A percentile compares a stretch with the other conserved stretches of the same genome.
These are phyloP conservation scores for Sebastes matsubarae DNA, from an alignment of 2,797 vertebrate species.

Conservation along the genomic window DNA sequence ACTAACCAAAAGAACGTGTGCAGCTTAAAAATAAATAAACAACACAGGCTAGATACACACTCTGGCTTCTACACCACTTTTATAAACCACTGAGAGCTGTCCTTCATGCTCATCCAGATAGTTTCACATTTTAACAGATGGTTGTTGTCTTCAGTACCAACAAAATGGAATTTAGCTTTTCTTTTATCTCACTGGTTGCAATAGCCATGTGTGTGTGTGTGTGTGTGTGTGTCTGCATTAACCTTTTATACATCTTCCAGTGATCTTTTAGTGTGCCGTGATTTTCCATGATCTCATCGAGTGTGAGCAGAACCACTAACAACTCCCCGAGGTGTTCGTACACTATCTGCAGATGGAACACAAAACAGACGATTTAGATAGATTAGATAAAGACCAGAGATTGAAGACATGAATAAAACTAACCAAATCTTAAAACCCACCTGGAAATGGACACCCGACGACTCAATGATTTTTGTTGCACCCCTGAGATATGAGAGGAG, in stretches of 20 bases:
- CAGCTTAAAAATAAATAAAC: no score
- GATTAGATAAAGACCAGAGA: neutral
- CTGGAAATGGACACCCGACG: constrained; percentile 98
- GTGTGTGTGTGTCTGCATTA: constrained; percentile 2
- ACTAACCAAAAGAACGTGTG: no score
- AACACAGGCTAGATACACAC: no score
- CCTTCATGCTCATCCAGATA: neutral
- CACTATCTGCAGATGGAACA: constrained; percentile 83
- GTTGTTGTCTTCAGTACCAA: neutral
- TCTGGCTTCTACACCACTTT: neutral
- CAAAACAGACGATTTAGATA: neutral
- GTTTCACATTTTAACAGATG: neutral
- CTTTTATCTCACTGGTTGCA: neutral
- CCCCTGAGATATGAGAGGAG: constrained; percentile 78
- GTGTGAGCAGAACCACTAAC: constrained; percentile 90
- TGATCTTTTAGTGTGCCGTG: constrained; percentile 94
- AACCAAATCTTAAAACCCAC: constrained; percentile 67
- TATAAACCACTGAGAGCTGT: neutral
- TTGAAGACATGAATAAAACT: neutral
- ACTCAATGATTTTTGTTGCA: constrained; percentile 95
- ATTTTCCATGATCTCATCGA: constrained; percentile 98
- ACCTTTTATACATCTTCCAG: constrained; percentile 99
- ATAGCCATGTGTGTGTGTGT: no score
- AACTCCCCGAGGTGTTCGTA: constrained; percentile 97
- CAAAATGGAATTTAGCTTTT: neutral